Base-by-base conservation (phyloP, 2,888 invertebrate species). In the Galerucella nymphaeae region DNA sequence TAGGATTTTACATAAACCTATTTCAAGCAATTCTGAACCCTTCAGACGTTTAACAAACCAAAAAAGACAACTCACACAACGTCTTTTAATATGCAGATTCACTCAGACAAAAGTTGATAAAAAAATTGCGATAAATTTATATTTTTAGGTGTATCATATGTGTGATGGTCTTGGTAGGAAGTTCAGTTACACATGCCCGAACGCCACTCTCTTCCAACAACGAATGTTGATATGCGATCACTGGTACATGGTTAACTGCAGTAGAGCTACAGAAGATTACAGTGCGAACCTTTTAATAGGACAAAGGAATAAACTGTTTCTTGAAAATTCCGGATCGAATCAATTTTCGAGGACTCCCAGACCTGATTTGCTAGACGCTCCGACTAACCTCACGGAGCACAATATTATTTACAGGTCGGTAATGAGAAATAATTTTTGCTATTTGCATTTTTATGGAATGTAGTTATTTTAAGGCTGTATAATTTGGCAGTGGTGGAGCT, bases 211-310 rank as follows among this genome's bases (percentile, higher is more conserved):
- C 66, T 94, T 94, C 87, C 94, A 94, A 84, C 94, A 94, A 85
- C 88, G 93, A 62, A 93, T 94, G 93, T 88, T 94, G 75, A 91
- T 94, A 83, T 94, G 94, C 83, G 93, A 94, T 86, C 94, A 94
- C 84, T 92, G 92, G 93, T 93, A 93, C 85, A 93, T 93, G 93
- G 94, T 94, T 72, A 93, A 93, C 86, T 94, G 94, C 82, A 91
- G 92, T 80, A 90, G 89, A 84, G 90, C 93, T 0, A 91, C 92
- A 81, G 91, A 92, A 81, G 91, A 93, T 82, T 93, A 93, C 82
- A 88, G 88, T 63, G 93, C 93, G 13, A 93, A 94, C 83, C 85
- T 93, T 16, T 87, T 93, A 3, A 93, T 93, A 70, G 93, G 93
- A 2, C 93, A 93, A 85, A 88, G 90, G 9, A 91, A 91, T 82